Percentiles rank a stretch among this genome's conserved stretches.
These are phyloP conservation scores for Acanthosepion pharaonis DNA, from an alignment of 2,888 invertebrate genomes.

Conservation along the genomic window DNA sequence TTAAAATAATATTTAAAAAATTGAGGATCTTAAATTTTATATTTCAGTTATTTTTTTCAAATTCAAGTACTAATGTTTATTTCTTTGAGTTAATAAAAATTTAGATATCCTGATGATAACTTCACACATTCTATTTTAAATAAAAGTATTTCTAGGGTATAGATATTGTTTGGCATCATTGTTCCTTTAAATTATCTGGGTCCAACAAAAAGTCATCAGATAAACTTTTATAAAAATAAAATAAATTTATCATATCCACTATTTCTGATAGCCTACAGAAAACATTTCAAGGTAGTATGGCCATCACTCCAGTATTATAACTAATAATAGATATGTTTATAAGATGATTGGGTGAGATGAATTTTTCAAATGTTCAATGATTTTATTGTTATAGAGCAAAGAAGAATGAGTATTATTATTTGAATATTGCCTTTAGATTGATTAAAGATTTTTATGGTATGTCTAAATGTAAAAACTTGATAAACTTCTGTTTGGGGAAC, in stretches of 20 bases:
- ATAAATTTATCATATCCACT: background rate
- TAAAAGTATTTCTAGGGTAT: background rate
- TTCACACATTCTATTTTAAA: background rate
- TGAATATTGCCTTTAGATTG: background rate
- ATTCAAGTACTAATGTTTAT: background rate
- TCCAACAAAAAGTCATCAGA: background rate
- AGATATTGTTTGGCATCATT: background rate
- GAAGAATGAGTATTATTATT: background rate
- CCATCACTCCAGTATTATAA: background rate
- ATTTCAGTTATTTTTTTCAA: background rate
- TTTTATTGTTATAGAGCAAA: background rate
- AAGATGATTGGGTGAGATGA: background rate
- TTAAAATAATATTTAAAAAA: background rate
- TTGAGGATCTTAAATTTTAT: background rate
- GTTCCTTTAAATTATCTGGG: background rate
- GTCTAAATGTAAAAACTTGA: too few relatives aligned
- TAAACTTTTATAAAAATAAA: background rate
- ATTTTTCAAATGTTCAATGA: background rate
- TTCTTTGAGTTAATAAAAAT: background rate
- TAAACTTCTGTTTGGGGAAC: too few relatives aligned
- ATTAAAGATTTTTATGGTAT: background rate
- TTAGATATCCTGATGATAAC: background rate
- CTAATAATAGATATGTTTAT: background rate
- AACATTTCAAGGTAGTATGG: background rate
- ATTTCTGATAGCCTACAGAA: background rate